These are phyloP conservation scores for Chelon auratus DNA, from an alignment of 2,797 vertebrate species.

Conservation along the genomic window DNA sequence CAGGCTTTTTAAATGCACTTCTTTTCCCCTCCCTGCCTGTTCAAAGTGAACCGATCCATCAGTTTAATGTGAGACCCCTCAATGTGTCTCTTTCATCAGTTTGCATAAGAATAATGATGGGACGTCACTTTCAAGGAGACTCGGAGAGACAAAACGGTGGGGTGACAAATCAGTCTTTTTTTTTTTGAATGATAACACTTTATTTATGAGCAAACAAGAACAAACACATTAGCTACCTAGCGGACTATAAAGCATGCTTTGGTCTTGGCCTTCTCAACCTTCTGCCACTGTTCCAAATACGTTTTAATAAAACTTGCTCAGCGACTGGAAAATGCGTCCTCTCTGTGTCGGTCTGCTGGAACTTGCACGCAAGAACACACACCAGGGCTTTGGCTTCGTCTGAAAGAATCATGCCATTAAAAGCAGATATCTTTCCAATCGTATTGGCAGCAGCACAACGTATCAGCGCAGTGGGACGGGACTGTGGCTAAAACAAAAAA, in stretches of 20 bases:
- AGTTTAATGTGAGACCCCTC: slow-evolving; percentile 60
- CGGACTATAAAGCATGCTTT: slow-evolving; percentile 13
- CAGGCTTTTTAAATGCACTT: not conserved
- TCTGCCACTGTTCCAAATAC: slow-evolving; percentile 37
- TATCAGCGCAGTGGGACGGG: slow-evolving; percentile 80
- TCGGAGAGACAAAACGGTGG: slow-evolving; percentile 48
- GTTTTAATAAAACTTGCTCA: slow-evolving; percentile 58
- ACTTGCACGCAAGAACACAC: slow-evolving; percentile 57
- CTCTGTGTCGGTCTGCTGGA: slow-evolving; percentile 44
- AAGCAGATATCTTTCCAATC: slow-evolving; percentile 82
- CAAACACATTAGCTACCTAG: slow-evolving; percentile 33
- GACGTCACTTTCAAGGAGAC: slow-evolving; percentile 76
- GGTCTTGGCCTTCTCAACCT: slow-evolving; percentile 36
- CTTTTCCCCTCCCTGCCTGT: slow-evolving; percentile 29
- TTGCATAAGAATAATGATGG: slow-evolving; percentile 75
- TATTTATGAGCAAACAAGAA: slow-evolving; percentile 65
- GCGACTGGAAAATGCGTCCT: slow-evolving; percentile 57
- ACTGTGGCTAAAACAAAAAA: slow-evolving; percentile 70
- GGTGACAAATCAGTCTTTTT: slow-evolving; percentile 62
- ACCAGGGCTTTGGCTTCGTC: slow-evolving; percentile 59
- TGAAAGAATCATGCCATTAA: slow-evolving; percentile 77
- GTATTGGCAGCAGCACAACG: slow-evolving; percentile 71
- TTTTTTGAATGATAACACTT: slow-evolving; percentile 58
- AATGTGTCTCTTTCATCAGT: slow-evolving; percentile 78
- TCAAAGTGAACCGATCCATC: slow-evolving; percentile 69